These are phyloP conservation scores for roundworm (Caenorhabditis elegans) DNA, from an alignment of 1,140 invertebrate species.

Conservation along the genomic window DNA sequence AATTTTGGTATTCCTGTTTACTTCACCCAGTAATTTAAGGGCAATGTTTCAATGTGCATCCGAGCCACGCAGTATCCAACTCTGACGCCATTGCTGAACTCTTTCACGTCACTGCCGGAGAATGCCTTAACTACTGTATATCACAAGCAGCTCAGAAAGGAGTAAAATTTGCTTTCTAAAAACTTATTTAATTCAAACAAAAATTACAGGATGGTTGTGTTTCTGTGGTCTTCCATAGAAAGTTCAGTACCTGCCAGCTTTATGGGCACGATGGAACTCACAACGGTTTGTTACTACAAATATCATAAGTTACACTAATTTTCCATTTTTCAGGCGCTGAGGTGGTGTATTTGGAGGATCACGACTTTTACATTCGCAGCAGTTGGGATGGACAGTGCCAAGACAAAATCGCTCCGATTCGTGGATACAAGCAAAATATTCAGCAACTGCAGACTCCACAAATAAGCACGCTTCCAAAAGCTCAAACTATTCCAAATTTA, in stretches of 20 bases:
- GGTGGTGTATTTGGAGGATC: constrained; percentile 22
- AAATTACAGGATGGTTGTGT: constrained; percentile 24
- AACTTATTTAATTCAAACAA: neutral
- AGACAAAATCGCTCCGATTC: neutral
- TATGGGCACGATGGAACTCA: constrained; percentile 16
- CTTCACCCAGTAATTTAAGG: no score
- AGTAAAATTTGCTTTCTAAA: neutral
- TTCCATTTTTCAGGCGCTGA: constrained; percentile 3
- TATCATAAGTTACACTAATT: neutral
- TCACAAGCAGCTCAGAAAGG: constrained; percentile 26
- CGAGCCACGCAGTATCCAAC: constrained; percentile 33
- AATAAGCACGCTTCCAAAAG: neutral
- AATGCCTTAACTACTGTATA: constrained; percentile 40
- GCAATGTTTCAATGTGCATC: constrained; percentile 9
- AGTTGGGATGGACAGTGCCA: constrained; percentile 34
- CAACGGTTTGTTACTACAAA: neutral
- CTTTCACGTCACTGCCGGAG: constrained; percentile 11
- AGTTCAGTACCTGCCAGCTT: constrained; percentile 38
- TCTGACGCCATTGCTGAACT: constrained; percentile 29
- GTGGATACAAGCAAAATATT: constrained; percentile 30
- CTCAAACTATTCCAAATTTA: neutral
- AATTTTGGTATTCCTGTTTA: no score
- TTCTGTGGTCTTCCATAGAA: constrained; percentile 30
- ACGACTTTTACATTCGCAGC: constrained; percentile 34
- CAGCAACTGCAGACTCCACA: neutral